Evolutionary conservation across 2,797 vertebrate genomes (phyloP).

Genomic region (Lagorchestes hirsutus): DNA sequence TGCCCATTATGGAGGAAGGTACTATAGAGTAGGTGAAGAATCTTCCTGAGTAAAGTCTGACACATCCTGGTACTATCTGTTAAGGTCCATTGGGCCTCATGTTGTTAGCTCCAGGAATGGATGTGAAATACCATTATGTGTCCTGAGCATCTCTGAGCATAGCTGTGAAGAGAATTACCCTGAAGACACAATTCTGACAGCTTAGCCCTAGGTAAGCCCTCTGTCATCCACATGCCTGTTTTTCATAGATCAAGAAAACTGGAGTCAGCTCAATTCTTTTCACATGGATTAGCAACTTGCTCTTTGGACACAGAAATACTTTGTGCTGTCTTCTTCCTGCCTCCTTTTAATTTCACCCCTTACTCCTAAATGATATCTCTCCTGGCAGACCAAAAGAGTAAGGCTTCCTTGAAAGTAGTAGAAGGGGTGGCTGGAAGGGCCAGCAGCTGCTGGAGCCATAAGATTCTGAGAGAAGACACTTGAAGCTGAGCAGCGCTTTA

Average conservation of each 20-base stretch:
- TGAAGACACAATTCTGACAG: background rate
- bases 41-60: background rate
- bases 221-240: background rate
- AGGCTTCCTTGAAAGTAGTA: background rate
- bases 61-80: background rate
- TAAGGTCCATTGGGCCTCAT: background rate
- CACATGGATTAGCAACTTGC: background rate
- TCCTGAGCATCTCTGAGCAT: background rate
- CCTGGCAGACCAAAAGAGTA: background rate
- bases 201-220: background rate
- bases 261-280: background rate
- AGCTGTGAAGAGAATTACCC: background rate
- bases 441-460: background rate
- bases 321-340: background rate
- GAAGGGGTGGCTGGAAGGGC: background rate
- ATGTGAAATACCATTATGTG: background rate
- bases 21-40: background rate
- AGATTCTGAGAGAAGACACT: slow-evolving; percentile 45
- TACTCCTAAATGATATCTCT: background rate
- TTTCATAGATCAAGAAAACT: background rate
- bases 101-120: background rate
- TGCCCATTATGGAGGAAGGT: background rate
- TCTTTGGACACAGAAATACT: background rate
- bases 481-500: slow-evolving; percentile 63
- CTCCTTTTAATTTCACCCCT: background rate